phyloP scores from a whole-genome alignment of 2,113 vertebrate genomes.

The Tretioscincus oriximinensis region DNA sequence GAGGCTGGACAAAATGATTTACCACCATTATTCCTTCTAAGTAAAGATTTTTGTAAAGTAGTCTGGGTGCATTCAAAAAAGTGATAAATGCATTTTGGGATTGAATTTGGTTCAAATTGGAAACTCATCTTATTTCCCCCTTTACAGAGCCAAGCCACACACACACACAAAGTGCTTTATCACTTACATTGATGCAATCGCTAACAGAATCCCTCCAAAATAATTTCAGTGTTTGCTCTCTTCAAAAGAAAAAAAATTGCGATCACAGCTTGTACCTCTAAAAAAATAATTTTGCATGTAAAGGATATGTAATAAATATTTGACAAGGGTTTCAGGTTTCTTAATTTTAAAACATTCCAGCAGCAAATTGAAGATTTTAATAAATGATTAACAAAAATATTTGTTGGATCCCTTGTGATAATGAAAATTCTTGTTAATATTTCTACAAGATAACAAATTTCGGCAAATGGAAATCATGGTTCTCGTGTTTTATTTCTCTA shows the following conservation, averaged over 20 bases:
- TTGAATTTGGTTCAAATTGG: background rate
- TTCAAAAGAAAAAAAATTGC: background rate
- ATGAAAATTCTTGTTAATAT: background rate
- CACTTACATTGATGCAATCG: background rate
- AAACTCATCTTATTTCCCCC: background rate
- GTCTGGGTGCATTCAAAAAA: background rate
- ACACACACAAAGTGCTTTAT: background rate
- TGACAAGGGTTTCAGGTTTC: background rate
- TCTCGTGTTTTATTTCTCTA: background rate
- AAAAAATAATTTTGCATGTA: background rate
- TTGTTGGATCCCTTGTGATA: background rate
- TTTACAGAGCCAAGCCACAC: background rate
- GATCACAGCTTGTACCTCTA: background rate
- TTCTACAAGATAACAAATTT: background rate
- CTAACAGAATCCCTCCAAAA: background rate
- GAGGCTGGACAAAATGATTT: background rate
- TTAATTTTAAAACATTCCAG: slow-evolving; percentile 23
- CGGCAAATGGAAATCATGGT: background rate
- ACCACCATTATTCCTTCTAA: background rate
- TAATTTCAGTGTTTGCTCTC: background rate
- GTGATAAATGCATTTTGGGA: no score
- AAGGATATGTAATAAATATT: background rate
- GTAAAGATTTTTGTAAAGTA: background rate
- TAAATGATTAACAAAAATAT: slow-evolving; percentile 15
- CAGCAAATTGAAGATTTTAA: background rate